Evolutionary conservation across 30 jellyfish, hydroid and myxozoan species (phyloP).

Genomic region (Chrysaora quinquecirrha): DNA sequence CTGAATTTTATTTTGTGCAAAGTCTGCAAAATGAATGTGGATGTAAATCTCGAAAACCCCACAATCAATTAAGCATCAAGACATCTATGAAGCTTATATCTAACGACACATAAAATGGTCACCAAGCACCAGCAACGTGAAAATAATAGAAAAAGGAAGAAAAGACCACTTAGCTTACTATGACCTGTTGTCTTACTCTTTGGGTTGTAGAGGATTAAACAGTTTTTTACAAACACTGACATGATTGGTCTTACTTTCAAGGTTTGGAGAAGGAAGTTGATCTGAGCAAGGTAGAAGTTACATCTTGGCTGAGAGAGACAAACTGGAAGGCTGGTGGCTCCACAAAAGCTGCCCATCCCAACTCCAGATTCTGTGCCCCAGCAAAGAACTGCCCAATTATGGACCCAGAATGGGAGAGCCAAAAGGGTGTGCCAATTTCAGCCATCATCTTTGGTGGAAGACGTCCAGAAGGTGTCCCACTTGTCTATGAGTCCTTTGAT

Average conservation of each 20-base stretch:
- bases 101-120: too few relatives aligned
- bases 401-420: slow-evolving; percentile 98
- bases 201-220: too few relatives aligned
- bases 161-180: too few relatives aligned
- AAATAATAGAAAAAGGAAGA: too few relatives aligned
- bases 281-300: slow-evolving; percentile 68
- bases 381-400: slow-evolving; percentile 89
- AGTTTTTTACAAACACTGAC: too few relatives aligned
- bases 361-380: slow-evolving; percentile 99
- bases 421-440: slow-evolving; percentile 95
- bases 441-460: slow-evolving; percentile 99
- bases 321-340: slow-evolving; percentile 91
- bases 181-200: too few relatives aligned
- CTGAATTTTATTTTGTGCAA: too few relatives aligned
- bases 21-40: too few relatives aligned
- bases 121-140: too few relatives aligned
- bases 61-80: too few relatives aligned
- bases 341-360: slow-evolving; percentile 98
- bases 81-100: too few relatives aligned
- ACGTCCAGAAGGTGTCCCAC: slow-evolving; percentile 99
- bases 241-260: slow-evolving; percentile 12
- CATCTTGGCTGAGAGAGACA: slow-evolving; percentile 93
- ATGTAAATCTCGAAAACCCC: too few relatives aligned
- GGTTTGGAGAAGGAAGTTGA: slow-evolving; percentile 96
- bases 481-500: slow-evolving; percentile 83